Base-by-base conservation (phyloP, 2,888 invertebrate genomes). In the Dolichomitus sp. region DNA sequence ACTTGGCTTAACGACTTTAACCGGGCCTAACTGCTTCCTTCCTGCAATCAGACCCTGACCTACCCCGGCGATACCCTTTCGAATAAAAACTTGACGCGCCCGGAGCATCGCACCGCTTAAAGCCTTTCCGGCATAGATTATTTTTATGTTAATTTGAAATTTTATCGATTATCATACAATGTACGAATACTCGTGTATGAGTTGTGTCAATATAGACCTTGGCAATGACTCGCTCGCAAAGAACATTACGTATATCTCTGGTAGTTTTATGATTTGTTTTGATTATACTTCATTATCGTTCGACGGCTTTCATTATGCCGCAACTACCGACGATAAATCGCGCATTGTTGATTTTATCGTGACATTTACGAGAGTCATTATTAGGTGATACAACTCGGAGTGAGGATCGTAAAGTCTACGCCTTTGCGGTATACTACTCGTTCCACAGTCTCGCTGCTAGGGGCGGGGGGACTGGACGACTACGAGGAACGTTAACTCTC, bases 1-100 rank as follows among this genome's bases (percentile, higher is more conserved):
- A 93, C 93, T 93, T 92, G 92, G 91, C 93, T 93, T 93, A 93
- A 93, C 93, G 93, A 93, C 93, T 93, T 91, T 90, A 92, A 93
- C 92, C 93, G 92, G 91, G 93, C 93, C 93, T 93, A 93, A 93
- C 93, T 93, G 93, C 91, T 93, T 93, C 93, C 93, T 93, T 93
- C 93, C 93, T 93, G 92, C 92, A 93, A 92, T 93, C 93, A 92
- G 90, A 92, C 90, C 93, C 91, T 90, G 92, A 93, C 92, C 92
- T 93, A 90, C 87, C 91, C 85, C 87, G 77, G 59, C 72, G 37
- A 59, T 68, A 42, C 52, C 70, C 52, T 42, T 70, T 52, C 23
- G 27, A 52, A 59, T 40, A 57, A 72, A 73, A 73, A 73, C 5
- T 72, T 78, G 68, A 66, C 61, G 23, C 73, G 19, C 48, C 14